phyloP scores from a whole-genome alignment of 2,113 vertebrate genomes.

The Osmerus mordax region DNA sequence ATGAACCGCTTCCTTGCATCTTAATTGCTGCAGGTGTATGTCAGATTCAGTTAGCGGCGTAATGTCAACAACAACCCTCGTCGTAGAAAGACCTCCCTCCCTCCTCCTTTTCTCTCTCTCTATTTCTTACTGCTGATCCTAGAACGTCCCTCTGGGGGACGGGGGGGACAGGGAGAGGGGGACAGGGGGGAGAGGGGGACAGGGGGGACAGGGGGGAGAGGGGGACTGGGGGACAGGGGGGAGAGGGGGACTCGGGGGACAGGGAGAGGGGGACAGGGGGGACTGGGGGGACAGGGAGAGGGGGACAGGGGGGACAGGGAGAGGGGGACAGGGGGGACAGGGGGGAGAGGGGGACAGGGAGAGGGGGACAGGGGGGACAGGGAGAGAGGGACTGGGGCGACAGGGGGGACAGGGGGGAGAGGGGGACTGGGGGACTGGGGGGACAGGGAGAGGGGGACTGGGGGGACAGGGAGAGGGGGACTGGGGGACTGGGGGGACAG shows the following conservation, averaged over 20 bases:
- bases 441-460: too few relatives aligned
- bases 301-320: not conserved
- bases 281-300: too few relatives aligned
- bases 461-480: too few relatives aligned
- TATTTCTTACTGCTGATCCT: not conserved
- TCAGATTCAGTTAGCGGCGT: slow-evolving; percentile 34
- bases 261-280: not conserved
- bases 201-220: too few relatives aligned
- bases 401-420: too few relatives aligned
- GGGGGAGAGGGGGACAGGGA: too few relatives aligned
- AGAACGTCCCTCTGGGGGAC: not conserved
- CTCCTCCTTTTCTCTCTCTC: slow-evolving; percentile 14
- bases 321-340: not conserved
- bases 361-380: not conserved
- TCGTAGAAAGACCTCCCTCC: slow-evolving; percentile 8
- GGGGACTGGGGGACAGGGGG: not conserved
- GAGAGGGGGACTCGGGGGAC: not conserved
- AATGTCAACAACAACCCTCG: slow-evolving; percentile 16
- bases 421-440: too few relatives aligned
- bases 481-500: too few relatives aligned
- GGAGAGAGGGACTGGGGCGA: too few relatives aligned
- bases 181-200: too few relatives aligned
- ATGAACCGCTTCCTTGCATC: slow-evolving; percentile 16
- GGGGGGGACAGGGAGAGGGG: not conserved
- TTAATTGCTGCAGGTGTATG: slow-evolving; percentile 43